phyloP scores from a whole-genome alignment of 2,797 vertebrate genomes.

The Etheostoma perlongum region DNA sequence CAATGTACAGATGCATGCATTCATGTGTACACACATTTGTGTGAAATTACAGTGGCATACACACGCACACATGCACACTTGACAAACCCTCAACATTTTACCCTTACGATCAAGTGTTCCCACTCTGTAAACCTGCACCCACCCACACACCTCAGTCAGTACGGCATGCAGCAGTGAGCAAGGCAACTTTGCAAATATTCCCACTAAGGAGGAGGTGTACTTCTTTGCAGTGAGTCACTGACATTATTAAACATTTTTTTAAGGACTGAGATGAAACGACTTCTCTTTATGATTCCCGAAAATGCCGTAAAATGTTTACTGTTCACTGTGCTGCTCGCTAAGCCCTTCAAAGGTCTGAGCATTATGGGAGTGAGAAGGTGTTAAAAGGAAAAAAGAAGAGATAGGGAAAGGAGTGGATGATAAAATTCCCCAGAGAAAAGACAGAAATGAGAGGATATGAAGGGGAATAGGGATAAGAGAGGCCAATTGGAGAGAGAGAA shows the following conservation, averaged over 20 bases:
- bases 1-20: slow-evolving; percentile 11
- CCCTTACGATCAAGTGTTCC: slow-evolving; percentile 60
- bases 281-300: slow-evolving; percentile 44
- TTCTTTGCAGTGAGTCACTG: slow-evolving; percentile 58
- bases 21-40: slow-evolving; percentile 5
- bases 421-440: slow-evolving; percentile 32
- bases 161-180: slow-evolving; percentile 11
- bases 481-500: slow-evolving; percentile 17
- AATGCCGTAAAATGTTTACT: slow-evolving; percentile 67
- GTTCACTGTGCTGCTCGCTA: slow-evolving; percentile 39
- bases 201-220: slow-evolving; percentile 47
- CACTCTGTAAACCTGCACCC: slow-evolving; percentile 45
- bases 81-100: slow-evolving; percentile 56
- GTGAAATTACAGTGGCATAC: slow-evolving; percentile 15
- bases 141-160: slow-evolving; percentile 55
- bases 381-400: slow-evolving; percentile 28
- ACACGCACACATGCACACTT: slow-evolving; percentile 19
- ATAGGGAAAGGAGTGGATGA: slow-evolving; percentile 26
- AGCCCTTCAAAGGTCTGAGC: slow-evolving; percentile 43
- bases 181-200: slow-evolving; percentile 61
- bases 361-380: slow-evolving; percentile 33
- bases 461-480: slow-evolving; percentile 41
- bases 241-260: slow-evolving; percentile 58
- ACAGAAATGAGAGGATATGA: slow-evolving; percentile 22
- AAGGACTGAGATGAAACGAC: slow-evolving; percentile 52